phyloP scores from a whole-genome alignment of 2,888 invertebrate species.

The Taenaris catops region DNA sequence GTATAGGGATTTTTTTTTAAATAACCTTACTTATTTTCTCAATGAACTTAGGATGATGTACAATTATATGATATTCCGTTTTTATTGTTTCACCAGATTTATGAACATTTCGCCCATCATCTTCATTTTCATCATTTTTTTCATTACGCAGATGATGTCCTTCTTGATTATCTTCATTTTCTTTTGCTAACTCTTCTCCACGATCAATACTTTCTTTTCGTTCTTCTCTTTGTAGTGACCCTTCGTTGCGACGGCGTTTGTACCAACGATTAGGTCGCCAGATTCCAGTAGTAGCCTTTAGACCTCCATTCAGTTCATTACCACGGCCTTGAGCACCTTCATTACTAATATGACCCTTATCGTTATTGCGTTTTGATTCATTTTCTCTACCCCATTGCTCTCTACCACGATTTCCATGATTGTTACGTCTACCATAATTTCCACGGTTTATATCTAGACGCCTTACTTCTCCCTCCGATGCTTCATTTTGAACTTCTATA shows the following conservation, averaged over 20 bases:
- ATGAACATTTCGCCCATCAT: neutral
- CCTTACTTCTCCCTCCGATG: neutral
- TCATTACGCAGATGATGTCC: conserved; percentile 1
- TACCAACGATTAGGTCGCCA: conserved; percentile 3
- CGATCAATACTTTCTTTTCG: too few species aligned
- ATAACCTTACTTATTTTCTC: too few species aligned
- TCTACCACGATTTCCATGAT: conserved; percentile 1
- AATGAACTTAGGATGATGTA: conserved; percentile 22
- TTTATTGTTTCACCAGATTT: neutral
- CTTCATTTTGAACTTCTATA: conserved; percentile 2
- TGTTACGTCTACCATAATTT: neutral
- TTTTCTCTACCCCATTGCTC: neutral
- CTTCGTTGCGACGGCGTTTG: conserved; percentile 1
- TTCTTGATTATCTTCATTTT: conserved; percentile 1
- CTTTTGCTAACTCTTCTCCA: conserved; percentile 9
- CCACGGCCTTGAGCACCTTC: neutral
- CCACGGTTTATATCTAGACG: neutral
- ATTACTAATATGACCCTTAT: neutral
- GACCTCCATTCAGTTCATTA: conserved; percentile 1
- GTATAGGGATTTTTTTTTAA: too few species aligned
- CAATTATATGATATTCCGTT: conserved; percentile 20
- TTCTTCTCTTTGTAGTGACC: too few species aligned
- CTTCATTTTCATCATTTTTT: neutral
- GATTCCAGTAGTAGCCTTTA: conserved; percentile 1
- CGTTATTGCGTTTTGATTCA: neutral